Conservation (phyloP, 2,113 vertebrate genomes). For the Callopanchax toddi region DNA sequence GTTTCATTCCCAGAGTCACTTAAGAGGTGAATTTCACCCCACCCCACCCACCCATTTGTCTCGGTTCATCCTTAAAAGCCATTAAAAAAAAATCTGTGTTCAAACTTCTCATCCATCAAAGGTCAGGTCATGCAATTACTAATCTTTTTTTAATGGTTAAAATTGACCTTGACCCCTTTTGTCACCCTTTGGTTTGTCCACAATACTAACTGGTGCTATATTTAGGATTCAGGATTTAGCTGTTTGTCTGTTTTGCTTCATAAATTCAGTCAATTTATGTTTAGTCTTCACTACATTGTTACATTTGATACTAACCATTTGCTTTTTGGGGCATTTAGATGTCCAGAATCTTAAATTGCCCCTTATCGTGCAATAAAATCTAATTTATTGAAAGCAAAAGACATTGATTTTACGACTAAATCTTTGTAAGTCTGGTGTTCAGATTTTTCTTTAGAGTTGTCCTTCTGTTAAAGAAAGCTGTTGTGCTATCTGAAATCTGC, state of each 20-base stretch:
- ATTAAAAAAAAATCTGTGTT: conserved; percentile 27
- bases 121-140: conserved; percentile 46
- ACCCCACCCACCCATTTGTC: conserved; percentile 40
- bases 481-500: not conserved
- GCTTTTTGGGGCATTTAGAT: conserved; percentile 50
- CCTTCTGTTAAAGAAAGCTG: not conserved
- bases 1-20: conserved; percentile 39
- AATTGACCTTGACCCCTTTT: conserved; percentile 37
- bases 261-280: conserved; percentile 46
- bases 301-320: conserved; percentile 36
- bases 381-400: not conserved
- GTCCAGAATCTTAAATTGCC: conserved; percentile 1
- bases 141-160: conserved; percentile 48
- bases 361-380: conserved; percentile 53
- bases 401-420: not conserved
- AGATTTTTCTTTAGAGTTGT: not conserved
- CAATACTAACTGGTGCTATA: conserved; percentile 87
- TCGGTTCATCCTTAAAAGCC: conserved; percentile 43
- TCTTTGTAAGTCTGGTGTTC: not conserved
- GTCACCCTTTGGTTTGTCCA: conserved; percentile 69
- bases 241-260: conserved; percentile 70
- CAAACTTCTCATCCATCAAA: conserved; percentile 31
- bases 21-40: conserved; percentile 39
- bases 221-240: conserved; percentile 75
- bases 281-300: conserved; percentile 45